These are phyloP conservation scores for Erythrocebus patas DNA, from an alignment of 2,113 vertebrate genomes.

Conservation along the genomic window DNA sequence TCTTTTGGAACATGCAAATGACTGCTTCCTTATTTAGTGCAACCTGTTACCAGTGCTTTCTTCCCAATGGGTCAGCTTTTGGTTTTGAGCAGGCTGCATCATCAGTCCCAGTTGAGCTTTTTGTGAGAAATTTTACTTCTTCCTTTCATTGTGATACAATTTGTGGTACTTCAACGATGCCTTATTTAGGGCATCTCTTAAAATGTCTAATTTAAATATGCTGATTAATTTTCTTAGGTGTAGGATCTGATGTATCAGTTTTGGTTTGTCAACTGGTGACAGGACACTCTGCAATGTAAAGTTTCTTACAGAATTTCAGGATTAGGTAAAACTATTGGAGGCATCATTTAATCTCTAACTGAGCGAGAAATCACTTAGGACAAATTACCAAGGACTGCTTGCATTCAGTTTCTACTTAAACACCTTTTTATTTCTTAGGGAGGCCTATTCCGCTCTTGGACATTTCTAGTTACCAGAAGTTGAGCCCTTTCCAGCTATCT, in stretches of 20 bases:
- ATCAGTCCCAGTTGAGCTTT: background rate
- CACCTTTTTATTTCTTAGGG: background rate
- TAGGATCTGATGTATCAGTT: background rate
- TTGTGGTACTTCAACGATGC: background rate
- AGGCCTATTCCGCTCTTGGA: background rate
- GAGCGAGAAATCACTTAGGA: background rate
- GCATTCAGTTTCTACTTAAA: background rate
- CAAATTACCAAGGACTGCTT: background rate
- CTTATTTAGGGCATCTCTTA: conserved; percentile 2
- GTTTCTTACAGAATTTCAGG: background rate
- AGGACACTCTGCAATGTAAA: background rate
- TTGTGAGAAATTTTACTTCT: background rate
- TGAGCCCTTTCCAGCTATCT: background rate
- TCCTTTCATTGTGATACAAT: background rate
- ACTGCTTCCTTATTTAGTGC: background rate
- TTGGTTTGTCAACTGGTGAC: background rate
- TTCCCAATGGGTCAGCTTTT: background rate
- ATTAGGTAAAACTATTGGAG: background rate
- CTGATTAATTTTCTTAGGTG: background rate
- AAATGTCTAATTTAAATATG: background rate
- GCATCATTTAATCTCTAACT: background rate
- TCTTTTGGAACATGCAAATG: background rate
- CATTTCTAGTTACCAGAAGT: background rate
- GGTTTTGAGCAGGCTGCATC: background rate
- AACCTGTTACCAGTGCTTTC: background rate